Percentiles rank a stretch among this genome's conserved stretches.
phyloP scores from a whole-genome alignment of 1,140 invertebrate genomes.

The Lanistes nyassanus region DNA sequence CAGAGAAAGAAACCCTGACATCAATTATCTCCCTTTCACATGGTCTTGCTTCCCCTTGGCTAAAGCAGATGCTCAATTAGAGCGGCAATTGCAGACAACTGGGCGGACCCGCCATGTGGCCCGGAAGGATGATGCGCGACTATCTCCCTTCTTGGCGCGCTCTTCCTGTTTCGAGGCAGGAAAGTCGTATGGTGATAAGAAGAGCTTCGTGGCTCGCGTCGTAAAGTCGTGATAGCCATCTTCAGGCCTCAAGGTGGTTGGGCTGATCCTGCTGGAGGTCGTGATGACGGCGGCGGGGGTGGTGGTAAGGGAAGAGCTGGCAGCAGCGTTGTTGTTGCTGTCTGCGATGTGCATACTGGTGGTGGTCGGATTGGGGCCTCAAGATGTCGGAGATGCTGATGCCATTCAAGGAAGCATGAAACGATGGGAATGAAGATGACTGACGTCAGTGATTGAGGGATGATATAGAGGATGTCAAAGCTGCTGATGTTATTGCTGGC shows the following conservation, averaged over 20 bases:
- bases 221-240: neutral
- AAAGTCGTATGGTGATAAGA: neutral
- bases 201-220: neutral
- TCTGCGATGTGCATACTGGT: too few relatives aligned
- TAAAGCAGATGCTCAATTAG: too few relatives aligned
- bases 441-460: neutral
- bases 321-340: too few relatives aligned
- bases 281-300: too few relatives aligned
- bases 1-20: too few relatives aligned
- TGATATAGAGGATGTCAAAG: neutral
- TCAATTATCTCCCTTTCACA: too few relatives aligned
- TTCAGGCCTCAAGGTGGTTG: too few relatives aligned
- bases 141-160: neutral
- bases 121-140: neutral
- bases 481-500: neutral
- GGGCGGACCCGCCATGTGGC: neutral
- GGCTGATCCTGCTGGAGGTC: too few relatives aligned
- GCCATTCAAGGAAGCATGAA: neutral
- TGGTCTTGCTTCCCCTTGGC: too few relatives aligned
- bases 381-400: neutral
- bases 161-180: neutral
- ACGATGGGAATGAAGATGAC: neutral
- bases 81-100: too few relatives aligned
- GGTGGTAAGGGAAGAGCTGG: too few relatives aligned
- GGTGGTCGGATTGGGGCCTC: too few relatives aligned